phyloP scores from a whole-genome alignment of 2,113 vertebrate species.

The Carettochelys insculpta region DNA sequence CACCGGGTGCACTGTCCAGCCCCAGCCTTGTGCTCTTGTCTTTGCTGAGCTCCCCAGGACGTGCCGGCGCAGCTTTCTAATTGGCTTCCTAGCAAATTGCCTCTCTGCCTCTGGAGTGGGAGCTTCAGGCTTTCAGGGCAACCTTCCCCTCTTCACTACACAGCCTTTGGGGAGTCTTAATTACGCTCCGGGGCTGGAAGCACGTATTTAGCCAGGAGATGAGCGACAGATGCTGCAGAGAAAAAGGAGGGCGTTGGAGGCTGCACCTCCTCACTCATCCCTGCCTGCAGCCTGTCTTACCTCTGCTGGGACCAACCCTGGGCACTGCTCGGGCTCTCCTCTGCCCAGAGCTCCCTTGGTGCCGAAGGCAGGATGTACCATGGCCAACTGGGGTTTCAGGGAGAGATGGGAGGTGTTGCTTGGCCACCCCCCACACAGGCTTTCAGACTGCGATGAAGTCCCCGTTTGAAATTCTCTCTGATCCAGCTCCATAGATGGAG shows the following conservation, averaged over 20 bases:
- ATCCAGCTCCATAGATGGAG: slow-evolving; percentile 26
- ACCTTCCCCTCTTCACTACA: slow-evolving; percentile 16
- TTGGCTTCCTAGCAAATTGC: slow-evolving; percentile 64
- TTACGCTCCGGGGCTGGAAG: slow-evolving; percentile 49
- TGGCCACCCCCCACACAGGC: neutral
- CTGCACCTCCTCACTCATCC: neutral
- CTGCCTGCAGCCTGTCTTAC: neutral
- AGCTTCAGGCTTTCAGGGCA: slow-evolving; percentile 18
- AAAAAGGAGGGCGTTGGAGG: neutral
- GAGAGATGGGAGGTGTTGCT: fast-evolving
- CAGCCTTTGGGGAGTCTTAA: slow-evolving; percentile 28
- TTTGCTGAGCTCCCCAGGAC: slow-evolving; percentile 38
- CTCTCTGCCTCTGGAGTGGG: slow-evolving; percentile 8
- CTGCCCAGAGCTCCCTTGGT: neutral
- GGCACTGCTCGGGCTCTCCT: neutral
- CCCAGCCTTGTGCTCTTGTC: neutral
- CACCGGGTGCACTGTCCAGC: neutral
- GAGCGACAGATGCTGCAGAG: neutral
- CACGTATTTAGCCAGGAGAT: slow-evolving; percentile 28
- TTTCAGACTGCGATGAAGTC: neutral
- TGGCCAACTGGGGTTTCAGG: neutral
- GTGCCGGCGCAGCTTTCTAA: neutral
- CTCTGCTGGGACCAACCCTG: neutral
- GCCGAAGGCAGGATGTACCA: neutral
- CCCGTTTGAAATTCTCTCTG: neutral